Evolutionary conservation across 2,888 invertebrate genomes (phyloP), one percentile per base, ranked within the genome.

Genomic region (Ochropleura plecta): DNA sequence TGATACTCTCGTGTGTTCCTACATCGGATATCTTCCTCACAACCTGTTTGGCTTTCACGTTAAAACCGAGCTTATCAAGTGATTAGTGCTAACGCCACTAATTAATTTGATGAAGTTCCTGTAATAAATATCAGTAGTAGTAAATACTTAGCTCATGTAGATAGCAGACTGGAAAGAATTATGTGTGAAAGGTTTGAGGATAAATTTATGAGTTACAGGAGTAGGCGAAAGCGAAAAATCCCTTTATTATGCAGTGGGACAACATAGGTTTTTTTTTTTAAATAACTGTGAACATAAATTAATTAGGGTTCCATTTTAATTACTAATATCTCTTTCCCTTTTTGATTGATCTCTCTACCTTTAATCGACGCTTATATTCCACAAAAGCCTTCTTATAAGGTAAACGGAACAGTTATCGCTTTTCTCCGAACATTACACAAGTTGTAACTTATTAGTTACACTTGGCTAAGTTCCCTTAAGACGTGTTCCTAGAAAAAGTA

Each of bases 381-480:
- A 65, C 48, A 57, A 30, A 48, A 5, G 2, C 20, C 30, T 14
- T 48, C 63, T 64, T 67, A 20, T 49, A 20, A 64, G 63, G 66
- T 48, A 53, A 81, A 63, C 8, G 53, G n/a, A 30, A 20, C 53
- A 81, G 42, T 81, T 81, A 76, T 76, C 78, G 57, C 48, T n/a
- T 14, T 59, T 78, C 53, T 49, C 82, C 60, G 78, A 68, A 76
- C 82, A 81, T 78, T 78, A 64, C 30, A 81, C 78, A 76, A 78
- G 76, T 76, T 68, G 53, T 63, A 20, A 74, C 63, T 67, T 63
- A 73, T 81, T 73, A 73, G 5, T 66, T n/a, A 75, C 78, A 66
- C 63, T 55, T 64, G 76, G 67, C 14, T 53, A 59, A 51, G 30
- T 75, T 67, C 30, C 44, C 55, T 12, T 66, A 66, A 20, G 74